Evolutionary conservation across 1,140 invertebrate species (phyloP).

Genomic region (Onthophagus taurus): DNA sequence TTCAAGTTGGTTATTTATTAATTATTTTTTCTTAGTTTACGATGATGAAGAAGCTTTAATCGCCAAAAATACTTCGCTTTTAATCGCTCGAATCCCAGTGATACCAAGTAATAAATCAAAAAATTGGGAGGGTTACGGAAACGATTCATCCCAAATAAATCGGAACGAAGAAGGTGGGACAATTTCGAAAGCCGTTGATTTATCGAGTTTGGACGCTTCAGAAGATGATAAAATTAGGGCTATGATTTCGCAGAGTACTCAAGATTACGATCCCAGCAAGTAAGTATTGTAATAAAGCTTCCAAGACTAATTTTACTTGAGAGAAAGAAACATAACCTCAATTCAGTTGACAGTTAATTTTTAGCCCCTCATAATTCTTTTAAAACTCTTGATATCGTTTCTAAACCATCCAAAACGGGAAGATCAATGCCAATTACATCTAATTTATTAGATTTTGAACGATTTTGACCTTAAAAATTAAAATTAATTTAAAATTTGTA

Average conservation of each 20-base stretch:
- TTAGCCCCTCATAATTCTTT: too few species aligned
- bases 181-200: constrained; percentile 58
- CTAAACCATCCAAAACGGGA: too few species aligned
- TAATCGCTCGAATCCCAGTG: constrained; percentile 85
- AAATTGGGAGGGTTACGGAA: constrained; percentile 50
- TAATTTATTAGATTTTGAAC: too few species aligned
- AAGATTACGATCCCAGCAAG: constrained; percentile 95
- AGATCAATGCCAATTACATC: too few species aligned
- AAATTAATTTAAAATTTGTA: too few species aligned
- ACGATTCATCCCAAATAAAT: constrained; percentile 33
- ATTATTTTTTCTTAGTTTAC: constrained; percentile 62
- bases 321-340: too few species aligned
- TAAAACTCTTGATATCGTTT: too few species aligned
- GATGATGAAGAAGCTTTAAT: constrained; percentile 82
- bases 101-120: constrained; percentile 62
- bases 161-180: constrained; percentile 46
- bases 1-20: constrained; percentile 3
- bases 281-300: constrained; percentile 53
- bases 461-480: too few species aligned
- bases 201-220: constrained; percentile 79
- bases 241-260: constrained; percentile 93
- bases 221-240: constrained; percentile 96
- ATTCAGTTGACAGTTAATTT: too few species aligned
- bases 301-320: too few species aligned
- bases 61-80: constrained; percentile 94